phyloP scores from a whole-genome alignment of 2,113 vertebrate species.

The Planiliza haematocheilus region DNA sequence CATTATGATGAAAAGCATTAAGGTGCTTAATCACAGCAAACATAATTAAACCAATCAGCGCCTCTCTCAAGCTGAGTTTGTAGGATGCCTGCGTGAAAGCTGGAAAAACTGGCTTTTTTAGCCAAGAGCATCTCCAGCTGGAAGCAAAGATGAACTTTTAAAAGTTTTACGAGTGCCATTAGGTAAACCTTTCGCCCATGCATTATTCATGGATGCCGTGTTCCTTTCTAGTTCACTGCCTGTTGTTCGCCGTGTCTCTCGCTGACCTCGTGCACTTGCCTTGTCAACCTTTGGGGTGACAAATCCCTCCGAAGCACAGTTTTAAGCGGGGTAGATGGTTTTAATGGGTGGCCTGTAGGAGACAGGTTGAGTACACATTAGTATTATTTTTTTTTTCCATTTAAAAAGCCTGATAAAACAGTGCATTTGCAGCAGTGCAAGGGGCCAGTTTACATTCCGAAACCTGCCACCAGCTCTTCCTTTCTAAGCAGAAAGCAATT shows the following conservation, averaged over 20 bases:
- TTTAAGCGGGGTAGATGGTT: conserved; percentile 54
- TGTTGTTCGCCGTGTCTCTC: conserved; percentile 47
- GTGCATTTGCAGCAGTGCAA: not conserved
- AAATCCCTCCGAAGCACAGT: conserved; percentile 37
- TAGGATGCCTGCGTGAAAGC: conserved; percentile 27
- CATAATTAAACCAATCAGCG: conserved; percentile 77
- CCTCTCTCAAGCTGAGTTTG: conserved; percentile 52
- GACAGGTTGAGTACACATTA: conserved; percentile 36
- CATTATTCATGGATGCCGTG: conserved; percentile 75
- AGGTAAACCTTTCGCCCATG: conserved; percentile 60
- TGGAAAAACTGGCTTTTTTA: conserved; percentile 26
- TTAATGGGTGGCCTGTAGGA: conserved; percentile 55
- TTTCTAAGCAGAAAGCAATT: conserved; percentile 25
- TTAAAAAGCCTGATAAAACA: conserved; percentile 14
- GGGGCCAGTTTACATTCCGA: conserved; percentile 14
- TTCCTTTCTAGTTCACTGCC: conserved; percentile 64
- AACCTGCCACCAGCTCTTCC: conserved; percentile 36
- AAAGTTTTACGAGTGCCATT: conserved; percentile 72
- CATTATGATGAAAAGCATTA: conserved; percentile 57
- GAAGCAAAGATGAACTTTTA: conserved; percentile 62
- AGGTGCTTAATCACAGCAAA: conserved; percentile 74
- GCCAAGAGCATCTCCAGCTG: conserved; percentile 30
- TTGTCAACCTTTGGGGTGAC: conserved; percentile 54
- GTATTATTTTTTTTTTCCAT: conserved; percentile 4
- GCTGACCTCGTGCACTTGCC: conserved; percentile 58